Conservation (phyloP, 2,113 vertebrate genomes). For the Anolis sagrei region DNA sequence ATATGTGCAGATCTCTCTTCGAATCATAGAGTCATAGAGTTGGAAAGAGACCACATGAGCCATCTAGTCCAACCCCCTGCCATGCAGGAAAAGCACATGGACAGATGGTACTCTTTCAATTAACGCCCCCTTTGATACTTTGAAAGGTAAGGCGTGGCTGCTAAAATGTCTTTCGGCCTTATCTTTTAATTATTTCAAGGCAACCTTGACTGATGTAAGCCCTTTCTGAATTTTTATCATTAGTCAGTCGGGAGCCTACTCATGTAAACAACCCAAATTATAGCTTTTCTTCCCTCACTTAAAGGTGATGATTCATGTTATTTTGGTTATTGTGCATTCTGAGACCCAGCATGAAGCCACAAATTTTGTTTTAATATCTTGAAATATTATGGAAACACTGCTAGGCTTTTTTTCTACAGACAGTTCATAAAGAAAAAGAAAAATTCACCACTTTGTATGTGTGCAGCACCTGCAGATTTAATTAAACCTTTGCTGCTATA, state of each 20-base stretch:
- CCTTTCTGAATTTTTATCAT: neutral
- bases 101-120: too few species aligned
- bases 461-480: conserved; percentile 51
- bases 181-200: conserved; percentile 3
- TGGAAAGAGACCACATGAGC: too few species aligned
- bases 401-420: conserved; percentile 1
- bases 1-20: neutral
- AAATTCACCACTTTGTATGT: conserved; percentile 30
- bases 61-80: neutral
- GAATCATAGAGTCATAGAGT: too few species aligned
- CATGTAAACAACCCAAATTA: conserved; percentile 23
- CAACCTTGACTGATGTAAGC: neutral
- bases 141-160: neutral
- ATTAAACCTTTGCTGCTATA: conserved; percentile 49
- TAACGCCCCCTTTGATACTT: conserved; percentile 9
- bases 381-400: conserved; percentile 32
- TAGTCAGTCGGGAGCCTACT: conserved; percentile 7
- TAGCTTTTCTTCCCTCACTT: neutral
- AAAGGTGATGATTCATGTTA: conserved; percentile 28
- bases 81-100: too few species aligned
- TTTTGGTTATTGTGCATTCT: conserved; percentile 29
- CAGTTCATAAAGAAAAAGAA: conserved; percentile 13
- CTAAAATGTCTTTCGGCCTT: neutral
- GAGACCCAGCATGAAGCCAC: neutral
- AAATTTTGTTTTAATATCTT: conserved; percentile 35